These are phyloP conservation scores for Aphelinus certus DNA, from an alignment of 1,140 invertebrate species.

Conservation along the genomic window DNA sequence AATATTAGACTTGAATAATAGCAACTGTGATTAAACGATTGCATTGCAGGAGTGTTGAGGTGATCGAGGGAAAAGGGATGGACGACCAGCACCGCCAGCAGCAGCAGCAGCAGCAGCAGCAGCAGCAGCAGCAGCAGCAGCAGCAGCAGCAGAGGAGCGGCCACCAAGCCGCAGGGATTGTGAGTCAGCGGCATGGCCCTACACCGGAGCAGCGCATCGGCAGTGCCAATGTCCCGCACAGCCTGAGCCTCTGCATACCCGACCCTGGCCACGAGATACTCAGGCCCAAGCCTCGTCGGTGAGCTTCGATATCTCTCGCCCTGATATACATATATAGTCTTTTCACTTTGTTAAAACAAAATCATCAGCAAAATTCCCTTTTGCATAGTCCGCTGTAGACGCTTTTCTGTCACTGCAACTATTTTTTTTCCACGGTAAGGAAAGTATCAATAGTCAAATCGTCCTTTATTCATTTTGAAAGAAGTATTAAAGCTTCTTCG, in stretches of 20 bases:
- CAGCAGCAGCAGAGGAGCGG: neutral
- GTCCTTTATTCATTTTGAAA: too few relatives aligned
- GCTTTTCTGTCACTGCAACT: too few relatives aligned
- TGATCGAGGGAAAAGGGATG: too few relatives aligned
- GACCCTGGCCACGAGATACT: slow-evolving; percentile 85
- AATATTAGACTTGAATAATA: too few relatives aligned
- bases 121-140: neutral
- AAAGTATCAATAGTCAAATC: too few relatives aligned
- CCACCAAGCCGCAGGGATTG: neutral
- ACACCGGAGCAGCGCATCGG: slow-evolving; percentile 15
- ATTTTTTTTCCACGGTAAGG: too few relatives aligned
- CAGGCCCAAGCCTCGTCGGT: slow-evolving; percentile 87
- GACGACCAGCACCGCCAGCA: neutral
- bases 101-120: neutral
- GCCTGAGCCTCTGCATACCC: slow-evolving; percentile 72
- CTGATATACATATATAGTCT: too few relatives aligned
- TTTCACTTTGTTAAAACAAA: too few relatives aligned
- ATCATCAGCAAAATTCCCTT: neutral
- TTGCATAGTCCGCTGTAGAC: neutral
- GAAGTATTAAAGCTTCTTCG: too few relatives aligned
- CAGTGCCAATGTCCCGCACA: slow-evolving; percentile 62
- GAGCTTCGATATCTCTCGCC: slow-evolving; percentile 45
- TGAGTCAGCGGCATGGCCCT: slow-evolving; percentile 47
- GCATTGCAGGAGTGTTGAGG: too few relatives aligned
- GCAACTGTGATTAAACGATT: too few relatives aligned